Percentiles rank a stretch among this genome's conserved stretches.
These are phyloP conservation scores for Heteromormyrus szaboi DNA, from an alignment of 2,797 vertebrate species.

Conservation along the genomic window DNA sequence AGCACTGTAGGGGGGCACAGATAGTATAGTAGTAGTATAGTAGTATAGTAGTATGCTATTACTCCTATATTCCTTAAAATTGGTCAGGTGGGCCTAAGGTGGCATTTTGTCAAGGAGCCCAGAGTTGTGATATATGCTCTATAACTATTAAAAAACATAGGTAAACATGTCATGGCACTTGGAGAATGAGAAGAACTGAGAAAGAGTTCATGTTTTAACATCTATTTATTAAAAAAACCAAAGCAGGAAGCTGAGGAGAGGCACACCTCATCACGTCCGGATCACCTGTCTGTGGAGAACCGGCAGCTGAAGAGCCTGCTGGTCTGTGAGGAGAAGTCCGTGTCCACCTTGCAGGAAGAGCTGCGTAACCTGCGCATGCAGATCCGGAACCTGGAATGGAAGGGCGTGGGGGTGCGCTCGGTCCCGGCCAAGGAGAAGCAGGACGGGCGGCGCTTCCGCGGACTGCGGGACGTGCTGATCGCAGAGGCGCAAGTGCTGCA, in stretches of 20 bases:
- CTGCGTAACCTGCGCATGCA: slow-evolving; percentile 70
- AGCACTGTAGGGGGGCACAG: not conserved
- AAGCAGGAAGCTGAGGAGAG: slow-evolving; percentile 61
- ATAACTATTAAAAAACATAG: not conserved
- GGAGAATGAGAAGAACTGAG: not conserved
- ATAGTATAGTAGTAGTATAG: not conserved
- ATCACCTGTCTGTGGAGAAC: slow-evolving; percentile 70
- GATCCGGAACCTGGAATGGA: slow-evolving; percentile 70
- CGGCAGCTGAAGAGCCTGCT: slow-evolving; percentile 69
- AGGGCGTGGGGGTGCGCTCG: slow-evolving; percentile 55
- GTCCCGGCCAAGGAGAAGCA: slow-evolving; percentile 69
- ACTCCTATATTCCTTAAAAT: not conserved
- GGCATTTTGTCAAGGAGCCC: not conserved
- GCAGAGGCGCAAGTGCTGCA: slow-evolving; percentile 70
- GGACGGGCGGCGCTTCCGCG: slow-evolving; percentile 58
- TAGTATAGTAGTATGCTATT: not conserved
- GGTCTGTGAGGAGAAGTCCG: slow-evolving; percentile 71
- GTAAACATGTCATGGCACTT: not conserved
- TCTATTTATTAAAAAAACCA: slow-evolving; percentile 34
- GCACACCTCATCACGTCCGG: slow-evolving; percentile 60
- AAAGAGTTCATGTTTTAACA: not conserved
- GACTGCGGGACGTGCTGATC: slow-evolving; percentile 67
- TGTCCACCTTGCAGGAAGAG: slow-evolving; percentile 73
- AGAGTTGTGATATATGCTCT: not conserved
- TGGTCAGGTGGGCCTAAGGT: not conserved